phyloP scores from a whole-genome alignment of 2,888 invertebrate species.

The Lypha dubia region DNA sequence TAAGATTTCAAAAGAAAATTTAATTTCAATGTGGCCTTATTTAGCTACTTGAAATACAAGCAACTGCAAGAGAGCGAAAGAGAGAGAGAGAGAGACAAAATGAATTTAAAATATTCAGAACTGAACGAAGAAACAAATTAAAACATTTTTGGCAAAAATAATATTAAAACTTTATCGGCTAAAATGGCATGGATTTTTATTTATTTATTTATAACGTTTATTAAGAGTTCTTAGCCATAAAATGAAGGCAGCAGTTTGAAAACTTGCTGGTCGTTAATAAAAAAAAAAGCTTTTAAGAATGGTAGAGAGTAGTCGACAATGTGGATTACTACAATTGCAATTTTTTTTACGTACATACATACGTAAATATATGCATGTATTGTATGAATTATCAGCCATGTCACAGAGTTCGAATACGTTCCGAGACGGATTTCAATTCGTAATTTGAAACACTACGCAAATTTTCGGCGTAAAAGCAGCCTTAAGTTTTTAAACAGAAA shows the following conservation, averaged over 20 bases:
- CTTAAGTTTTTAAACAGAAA: no score
- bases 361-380: no score
- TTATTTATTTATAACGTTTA: constrained; percentile 19
- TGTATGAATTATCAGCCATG: no score
- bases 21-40: constrained; percentile 52
- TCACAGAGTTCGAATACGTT: no score
- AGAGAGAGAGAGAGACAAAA: neutral
- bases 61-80: constrained; percentile 26
- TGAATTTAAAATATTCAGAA: constrained; percentile 1
- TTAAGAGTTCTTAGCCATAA: constrained; percentile 32
- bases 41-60: constrained; percentile 52
- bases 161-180: constrained; percentile 36
- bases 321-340: neutral
- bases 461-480: no score
- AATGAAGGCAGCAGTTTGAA: constrained; percentile 27
- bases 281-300: neutral
- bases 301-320: constrained; percentile 11
- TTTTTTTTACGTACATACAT: no score
- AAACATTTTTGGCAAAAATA: constrained; percentile 42
- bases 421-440: no score
- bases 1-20: constrained; percentile 60
- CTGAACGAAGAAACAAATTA: constrained; percentile 9
- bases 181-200: constrained; percentile 20
- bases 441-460: no score
- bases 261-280: neutral